Evolutionary conservation across 1,140 invertebrate genomes (phyloP).

Genomic region (Diploscapter pachys): DNA sequence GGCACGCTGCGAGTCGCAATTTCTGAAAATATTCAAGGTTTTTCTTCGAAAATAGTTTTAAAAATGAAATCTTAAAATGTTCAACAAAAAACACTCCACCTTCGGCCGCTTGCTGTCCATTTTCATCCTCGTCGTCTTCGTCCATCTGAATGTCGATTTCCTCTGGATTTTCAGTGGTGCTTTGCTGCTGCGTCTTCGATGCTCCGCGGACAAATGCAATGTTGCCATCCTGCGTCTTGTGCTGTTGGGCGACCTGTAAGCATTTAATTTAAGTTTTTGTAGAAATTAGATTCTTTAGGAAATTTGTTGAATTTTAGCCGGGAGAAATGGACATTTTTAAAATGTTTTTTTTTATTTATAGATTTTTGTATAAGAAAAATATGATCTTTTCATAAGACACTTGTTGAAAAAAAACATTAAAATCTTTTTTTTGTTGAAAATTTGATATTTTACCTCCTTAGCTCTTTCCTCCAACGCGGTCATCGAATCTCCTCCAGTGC

Average conservation of each 20-base stretch:
- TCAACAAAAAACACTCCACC: too few species aligned
- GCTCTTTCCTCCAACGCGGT: conserved; percentile 51
- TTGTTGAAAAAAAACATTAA: too few species aligned
- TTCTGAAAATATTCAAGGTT: conserved; percentile 17
- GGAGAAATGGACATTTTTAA: neutral
- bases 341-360: conserved; percentile 11
- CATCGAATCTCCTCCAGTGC: conserved; percentile 50
- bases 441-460: conserved; percentile 24
- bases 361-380: neutral
- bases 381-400: neutral
- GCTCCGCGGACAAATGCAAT: conserved; percentile 57
- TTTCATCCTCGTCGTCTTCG: conserved; percentile 47
- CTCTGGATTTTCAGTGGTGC: conserved; percentile 56
- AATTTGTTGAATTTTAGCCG: conserved; percentile 1
- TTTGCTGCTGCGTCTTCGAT: conserved; percentile 43
- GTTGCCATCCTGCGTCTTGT: conserved; percentile 23
- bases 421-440: too few species aligned
- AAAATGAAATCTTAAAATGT: too few species aligned
- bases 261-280: conserved; percentile 1
- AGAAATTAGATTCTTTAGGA: too few species aligned
- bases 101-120: conserved; percentile 10
- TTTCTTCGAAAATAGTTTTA: neutral
- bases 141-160: conserved; percentile 56
- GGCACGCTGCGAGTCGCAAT: conserved; percentile 21
- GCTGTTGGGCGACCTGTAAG: neutral